Evolutionary conservation across 1,140 invertebrate genomes (phyloP), one percentile per base, ranked within the genome.

Genomic region (Lasaia peninsularis): DNA sequence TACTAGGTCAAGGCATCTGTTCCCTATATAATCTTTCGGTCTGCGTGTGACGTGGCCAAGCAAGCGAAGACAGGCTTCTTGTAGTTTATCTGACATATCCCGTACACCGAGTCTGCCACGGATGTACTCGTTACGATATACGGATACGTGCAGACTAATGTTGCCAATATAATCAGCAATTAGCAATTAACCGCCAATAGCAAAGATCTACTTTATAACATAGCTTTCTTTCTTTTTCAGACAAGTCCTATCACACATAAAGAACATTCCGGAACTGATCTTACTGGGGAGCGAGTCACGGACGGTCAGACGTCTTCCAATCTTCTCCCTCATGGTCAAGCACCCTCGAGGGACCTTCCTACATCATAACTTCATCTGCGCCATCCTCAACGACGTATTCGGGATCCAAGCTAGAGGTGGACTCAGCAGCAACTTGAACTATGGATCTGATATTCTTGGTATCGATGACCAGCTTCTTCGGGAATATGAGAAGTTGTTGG

Each of bases 281-380:
- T 79, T 97, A 10, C 88, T 98, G 0, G 96, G 97, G n/a, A 94
- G 92, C 70, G 87, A 90, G 33, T 92, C 91, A 21, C 83, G 91
- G 5, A 90, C 91, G 11, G 89, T 92, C 0, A 92, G 93, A 67
- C 88, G 96, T 32, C 86, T 97, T 7, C 94, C 96, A 1, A 93
- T 97, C 28, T 96, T 98, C 77, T 97, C 96, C 9, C 94, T 98
- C 67, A 91, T 98, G 82, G 93, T 98, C 32, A 92, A 94, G 55
- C 95, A 98, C 85, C 92, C 94, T 0, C 86, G 92, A 5, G 95
- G 95, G 4, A 93, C 93, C 1, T 97, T 95, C 75, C 91, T 98
- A 0, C 97, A 98, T 84, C 95, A 98, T 74, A 98, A 98, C 83
- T 98, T 96, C 82, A 93, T 98, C 0, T 94, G 94, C 68, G 94